These are phyloP conservation scores for Acronicta leporina DNA, from an alignment of 2,888 invertebrate genomes.

Conservation along the genomic window DNA sequence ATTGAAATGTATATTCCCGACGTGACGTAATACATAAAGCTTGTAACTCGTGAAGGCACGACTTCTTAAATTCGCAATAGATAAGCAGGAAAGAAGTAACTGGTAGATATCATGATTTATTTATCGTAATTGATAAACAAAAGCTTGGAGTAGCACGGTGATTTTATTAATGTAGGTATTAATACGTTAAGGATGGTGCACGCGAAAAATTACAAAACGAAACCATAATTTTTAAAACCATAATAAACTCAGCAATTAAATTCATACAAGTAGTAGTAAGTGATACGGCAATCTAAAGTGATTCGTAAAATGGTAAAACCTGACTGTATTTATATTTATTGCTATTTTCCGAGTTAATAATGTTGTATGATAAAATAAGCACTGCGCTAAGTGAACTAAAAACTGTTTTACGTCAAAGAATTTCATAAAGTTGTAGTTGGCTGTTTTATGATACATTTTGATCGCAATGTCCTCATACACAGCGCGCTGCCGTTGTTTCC, in stretches of 20 bases:
- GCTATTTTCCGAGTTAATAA: slow-evolving; percentile 21
- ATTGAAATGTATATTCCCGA: slow-evolving; percentile 24
- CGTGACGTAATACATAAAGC: slow-evolving; percentile 24
- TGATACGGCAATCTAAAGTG: slow-evolving; percentile 32
- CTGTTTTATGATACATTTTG: slow-evolving; percentile 21
- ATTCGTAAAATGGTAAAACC: slow-evolving; percentile 42
- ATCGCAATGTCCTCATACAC: slow-evolving; percentile 20
- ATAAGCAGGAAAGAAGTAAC: slow-evolving; percentile 32
- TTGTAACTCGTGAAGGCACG: slow-evolving; percentile 9
- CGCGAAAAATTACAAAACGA: slow-evolving; percentile 4
- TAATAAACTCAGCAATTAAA: slow-evolving; percentile 29
- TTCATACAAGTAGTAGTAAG: slow-evolving; percentile 44
- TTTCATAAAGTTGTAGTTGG: slow-evolving; percentile 7
- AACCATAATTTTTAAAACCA: slow-evolving; percentile 9
- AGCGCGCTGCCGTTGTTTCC: slow-evolving; percentile 57
- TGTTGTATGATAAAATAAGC: slow-evolving; percentile 15
- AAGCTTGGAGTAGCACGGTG: slow-evolving; percentile 9
- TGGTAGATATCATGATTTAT: background rate
- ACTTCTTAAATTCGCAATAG: slow-evolving; percentile 13
- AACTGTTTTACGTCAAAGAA: slow-evolving; percentile 15
- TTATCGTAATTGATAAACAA: slow-evolving; percentile 20
- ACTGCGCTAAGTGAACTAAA: background rate
- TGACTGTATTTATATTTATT: slow-evolving; percentile 40
- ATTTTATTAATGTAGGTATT: slow-evolving; percentile 1
- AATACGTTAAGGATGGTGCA: slow-evolving; percentile 1